These are phyloP conservation scores for Clitarchus hookeri DNA, from an alignment of 2,888 invertebrate genomes.

Conservation along the genomic window DNA sequence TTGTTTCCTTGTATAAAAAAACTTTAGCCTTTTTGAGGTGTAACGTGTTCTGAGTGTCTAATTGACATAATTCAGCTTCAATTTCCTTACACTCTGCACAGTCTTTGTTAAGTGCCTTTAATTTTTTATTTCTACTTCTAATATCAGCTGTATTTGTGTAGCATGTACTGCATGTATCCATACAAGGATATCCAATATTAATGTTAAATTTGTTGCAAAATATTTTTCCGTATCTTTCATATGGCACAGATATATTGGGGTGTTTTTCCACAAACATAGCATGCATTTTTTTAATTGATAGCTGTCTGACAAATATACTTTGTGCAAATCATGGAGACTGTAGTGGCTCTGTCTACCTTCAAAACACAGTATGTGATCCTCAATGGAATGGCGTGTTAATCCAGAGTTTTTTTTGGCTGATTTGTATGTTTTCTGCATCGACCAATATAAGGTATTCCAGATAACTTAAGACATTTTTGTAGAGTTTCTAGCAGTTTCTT, in stretches of 20 bases:
- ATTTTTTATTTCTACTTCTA: too few species aligned
- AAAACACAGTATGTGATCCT: neutral
- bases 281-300: constrained; percentile 3
- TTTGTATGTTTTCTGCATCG: neutral
- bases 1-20: too few species aligned
- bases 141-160: too few species aligned
- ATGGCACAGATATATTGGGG: neutral
- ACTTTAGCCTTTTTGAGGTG: too few species aligned
- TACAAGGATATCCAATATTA: neutral
- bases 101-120: too few species aligned
- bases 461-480: too few species aligned
- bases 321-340: too few species aligned
- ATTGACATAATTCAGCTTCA: too few species aligned
- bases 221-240: neutral
- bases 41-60: too few species aligned
- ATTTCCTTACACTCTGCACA: too few species aligned
- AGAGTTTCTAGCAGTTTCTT: neutral
- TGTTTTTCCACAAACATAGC: neutral
- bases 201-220: constrained; percentile 18
- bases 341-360: neutral
- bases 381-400: neutral
- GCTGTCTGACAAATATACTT: neutral
- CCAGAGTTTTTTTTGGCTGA: neutral
- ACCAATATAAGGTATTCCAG: neutral
- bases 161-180: too few species aligned